Conservation (phyloP, 2,797 vertebrate genomes). For the Lepilemur septentrionalis region DNA sequence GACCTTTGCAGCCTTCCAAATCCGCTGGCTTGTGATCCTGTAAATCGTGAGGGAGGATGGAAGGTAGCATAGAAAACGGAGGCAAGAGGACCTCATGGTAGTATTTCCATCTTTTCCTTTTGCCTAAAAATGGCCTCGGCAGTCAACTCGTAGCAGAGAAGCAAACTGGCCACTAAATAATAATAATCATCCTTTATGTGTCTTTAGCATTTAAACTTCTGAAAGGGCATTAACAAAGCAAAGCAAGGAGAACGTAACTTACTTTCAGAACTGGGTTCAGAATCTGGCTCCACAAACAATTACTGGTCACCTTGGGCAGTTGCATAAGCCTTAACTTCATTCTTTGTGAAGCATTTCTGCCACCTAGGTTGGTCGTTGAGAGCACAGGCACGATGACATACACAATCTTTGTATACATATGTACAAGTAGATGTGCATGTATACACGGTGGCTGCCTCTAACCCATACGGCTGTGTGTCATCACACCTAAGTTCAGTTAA, state of each 20-base stretch:
- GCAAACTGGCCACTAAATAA: neutral
- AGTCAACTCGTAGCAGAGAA: neutral
- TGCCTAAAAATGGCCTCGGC: neutral
- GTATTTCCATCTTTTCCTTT: neutral
- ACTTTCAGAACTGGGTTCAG: neutral
- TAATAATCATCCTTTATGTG: neutral
- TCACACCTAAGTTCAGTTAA: neutral
- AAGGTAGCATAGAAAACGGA: neutral
- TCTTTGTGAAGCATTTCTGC: neutral
- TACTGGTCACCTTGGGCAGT: neutral
- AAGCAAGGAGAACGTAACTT: neutral
- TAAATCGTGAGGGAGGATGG: fast-evolving
- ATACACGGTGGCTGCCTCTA: neutral
- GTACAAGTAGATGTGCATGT: fast-evolving
- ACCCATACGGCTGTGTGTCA: neutral
- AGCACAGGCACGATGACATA: neutral
- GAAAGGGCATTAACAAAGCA: neutral
- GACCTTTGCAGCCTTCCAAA: neutral
- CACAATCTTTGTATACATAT: neutral
- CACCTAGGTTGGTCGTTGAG: no score
- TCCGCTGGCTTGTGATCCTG: neutral
- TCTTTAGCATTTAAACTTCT: neutral
- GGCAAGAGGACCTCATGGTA: neutral
- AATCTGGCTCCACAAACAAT: neutral
- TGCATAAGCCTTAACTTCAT: neutral